These are phyloP conservation scores for Probaryconus sp. DNA, from an alignment of 1,140 invertebrate species.

Conservation along the genomic window DNA sequence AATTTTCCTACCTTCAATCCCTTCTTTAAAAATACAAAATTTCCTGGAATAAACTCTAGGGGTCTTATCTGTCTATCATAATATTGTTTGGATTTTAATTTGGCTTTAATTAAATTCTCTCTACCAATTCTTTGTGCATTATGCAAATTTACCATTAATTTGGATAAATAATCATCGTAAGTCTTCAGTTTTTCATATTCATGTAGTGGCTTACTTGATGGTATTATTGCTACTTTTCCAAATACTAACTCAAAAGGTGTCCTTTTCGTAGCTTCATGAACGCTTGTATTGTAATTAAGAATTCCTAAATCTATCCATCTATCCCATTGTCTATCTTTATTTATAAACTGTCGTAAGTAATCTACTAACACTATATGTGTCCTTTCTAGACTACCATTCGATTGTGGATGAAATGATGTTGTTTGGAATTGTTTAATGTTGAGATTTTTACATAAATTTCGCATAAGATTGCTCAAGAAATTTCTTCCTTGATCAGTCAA, in stretches of 20 bases:
- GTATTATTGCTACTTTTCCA: background rate
- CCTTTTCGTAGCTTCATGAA: conserved; percentile 8
- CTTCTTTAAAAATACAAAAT: too few relatives aligned
- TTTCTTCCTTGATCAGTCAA: background rate
- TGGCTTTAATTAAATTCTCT: conserved; percentile 14
- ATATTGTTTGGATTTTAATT: conserved; percentile 24
- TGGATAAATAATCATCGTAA: conserved; percentile 12
- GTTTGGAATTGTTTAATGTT: conserved; percentile 14
- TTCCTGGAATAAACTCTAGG: conserved; percentile 2
- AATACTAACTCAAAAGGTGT: conserved; percentile 9
- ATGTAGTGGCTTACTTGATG: background rate
- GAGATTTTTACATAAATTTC: too few relatives aligned
- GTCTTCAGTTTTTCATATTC: conserved; percentile 4
- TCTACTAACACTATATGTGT: conserved; percentile 46
- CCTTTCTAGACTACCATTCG: conserved; percentile 58
- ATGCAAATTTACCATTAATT: conserved; percentile 12
- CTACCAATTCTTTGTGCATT: background rate
- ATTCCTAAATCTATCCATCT: conserved; percentile 1
- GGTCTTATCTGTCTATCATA: conserved; percentile 31
- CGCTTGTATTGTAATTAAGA: background rate
- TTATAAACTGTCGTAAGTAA: conserved; percentile 36
- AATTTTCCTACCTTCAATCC: conserved; percentile 22
- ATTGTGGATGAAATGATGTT: conserved; percentile 56
- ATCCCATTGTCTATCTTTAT: background rate
- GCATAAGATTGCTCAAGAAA: background rate